Evolutionary conservation across 2,888 invertebrate genomes (phyloP).

Genomic region (Micoletzkya japonica): DNA sequence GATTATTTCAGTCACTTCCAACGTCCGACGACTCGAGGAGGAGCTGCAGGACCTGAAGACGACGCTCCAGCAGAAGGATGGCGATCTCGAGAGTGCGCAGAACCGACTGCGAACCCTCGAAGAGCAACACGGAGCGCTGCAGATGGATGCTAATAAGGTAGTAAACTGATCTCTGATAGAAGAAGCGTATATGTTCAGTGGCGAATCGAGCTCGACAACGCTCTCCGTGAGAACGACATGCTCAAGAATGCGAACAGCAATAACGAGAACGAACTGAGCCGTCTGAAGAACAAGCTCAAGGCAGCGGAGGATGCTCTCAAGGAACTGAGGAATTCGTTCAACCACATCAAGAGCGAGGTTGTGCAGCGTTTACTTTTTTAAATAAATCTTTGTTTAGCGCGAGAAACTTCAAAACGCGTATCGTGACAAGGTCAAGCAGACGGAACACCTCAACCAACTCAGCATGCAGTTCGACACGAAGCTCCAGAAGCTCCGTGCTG

Average conservation of each 20-base stretch:
- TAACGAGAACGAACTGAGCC: conserved; percentile 44
- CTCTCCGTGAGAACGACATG: conserved; percentile 52
- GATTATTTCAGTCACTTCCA: conserved; percentile 48
- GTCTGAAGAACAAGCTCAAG: conserved; percentile 50
- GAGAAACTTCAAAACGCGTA: conserved; percentile 53
- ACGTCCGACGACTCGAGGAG: conserved; percentile 61
- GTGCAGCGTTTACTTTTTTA: no score
- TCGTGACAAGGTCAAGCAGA: conserved; percentile 59
- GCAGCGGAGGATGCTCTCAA: conserved; percentile 52
- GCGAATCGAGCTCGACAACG: conserved; percentile 45
- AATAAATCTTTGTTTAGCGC: conserved; percentile 10
- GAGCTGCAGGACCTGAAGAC: conserved; percentile 54
- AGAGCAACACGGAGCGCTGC: conserved; percentile 53
- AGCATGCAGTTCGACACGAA: conserved; percentile 54
- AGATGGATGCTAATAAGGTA: conserved; percentile 47
- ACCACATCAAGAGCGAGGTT: conserved; percentile 53
- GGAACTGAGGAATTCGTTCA: conserved; percentile 50
- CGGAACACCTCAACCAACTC: conserved; percentile 57
- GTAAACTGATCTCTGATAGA: neutral
- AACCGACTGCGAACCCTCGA: conserved; percentile 55
- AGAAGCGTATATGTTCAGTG: conserved; percentile 26
- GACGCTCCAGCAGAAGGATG: conserved; percentile 49
- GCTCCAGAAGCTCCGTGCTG: conserved; percentile 52
- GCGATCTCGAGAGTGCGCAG: conserved; percentile 54
- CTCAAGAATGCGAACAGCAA: conserved; percentile 50